Evolutionary conservation across 2,888 invertebrate species (phyloP).

Genomic region (Hyposoter didymator): DNA sequence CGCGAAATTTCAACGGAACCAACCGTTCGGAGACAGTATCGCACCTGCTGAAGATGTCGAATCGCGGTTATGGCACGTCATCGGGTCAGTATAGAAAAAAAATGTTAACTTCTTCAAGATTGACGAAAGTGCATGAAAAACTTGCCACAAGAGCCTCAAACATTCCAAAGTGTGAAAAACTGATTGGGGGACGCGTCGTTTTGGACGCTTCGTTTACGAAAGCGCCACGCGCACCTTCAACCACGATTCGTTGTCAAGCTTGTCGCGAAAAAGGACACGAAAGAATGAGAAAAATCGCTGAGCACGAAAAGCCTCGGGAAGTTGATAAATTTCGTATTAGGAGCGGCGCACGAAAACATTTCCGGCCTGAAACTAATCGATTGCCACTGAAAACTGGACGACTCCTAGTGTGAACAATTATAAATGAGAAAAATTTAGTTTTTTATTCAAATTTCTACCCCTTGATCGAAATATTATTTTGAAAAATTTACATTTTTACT

Average conservation of each 20-base stretch:
- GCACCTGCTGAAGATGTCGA: constrained; percentile 89
- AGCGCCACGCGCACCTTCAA: background rate
- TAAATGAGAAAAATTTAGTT: background rate
- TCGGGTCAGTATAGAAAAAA: constrained; percentile 78
- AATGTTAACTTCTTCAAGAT: constrained; percentile 53
- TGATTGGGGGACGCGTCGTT: constrained; percentile 4
- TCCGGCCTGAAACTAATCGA: constrained; percentile 41
- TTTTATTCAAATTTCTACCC: background rate
- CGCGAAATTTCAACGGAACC: constrained; percentile 81
- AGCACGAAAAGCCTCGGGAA: background rate
- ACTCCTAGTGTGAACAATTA: constrained; percentile 9
- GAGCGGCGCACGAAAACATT: constrained; percentile 19
- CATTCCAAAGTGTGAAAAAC: constrained; percentile 7
- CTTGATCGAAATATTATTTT: background rate
- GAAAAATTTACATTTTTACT: constrained; percentile 9
- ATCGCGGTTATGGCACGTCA: constrained; percentile 89
- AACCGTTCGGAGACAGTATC: constrained; percentile 85
- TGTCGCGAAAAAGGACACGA: constrained; percentile 38
- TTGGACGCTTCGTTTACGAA: background rate
- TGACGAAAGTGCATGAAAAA: constrained; percentile 10
- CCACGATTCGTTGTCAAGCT: constrained; percentile 51
- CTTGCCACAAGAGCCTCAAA: constrained; percentile 29
- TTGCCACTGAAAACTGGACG: constrained; percentile 50
- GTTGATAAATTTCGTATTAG: background rate
- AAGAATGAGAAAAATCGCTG: background rate